Conservation (phyloP, 2,797 vertebrate genomes). For the Sternarchorhynchus goeldii region DNA sequence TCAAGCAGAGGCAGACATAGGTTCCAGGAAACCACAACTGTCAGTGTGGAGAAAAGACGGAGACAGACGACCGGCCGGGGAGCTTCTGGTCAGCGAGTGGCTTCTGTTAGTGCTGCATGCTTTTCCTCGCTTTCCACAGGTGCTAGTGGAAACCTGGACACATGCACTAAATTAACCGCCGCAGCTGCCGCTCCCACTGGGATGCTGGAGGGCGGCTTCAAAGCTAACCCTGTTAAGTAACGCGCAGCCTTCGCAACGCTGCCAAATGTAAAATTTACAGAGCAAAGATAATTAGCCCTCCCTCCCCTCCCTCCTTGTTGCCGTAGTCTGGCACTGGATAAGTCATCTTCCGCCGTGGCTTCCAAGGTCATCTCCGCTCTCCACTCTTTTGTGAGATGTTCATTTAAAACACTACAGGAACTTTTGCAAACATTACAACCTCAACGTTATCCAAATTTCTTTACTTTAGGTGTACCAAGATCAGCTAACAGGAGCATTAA, state of each 20-base stretch:
- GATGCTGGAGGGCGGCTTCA: constrained; percentile 42
- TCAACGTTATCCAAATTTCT: too few relatives aligned
- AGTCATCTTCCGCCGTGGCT: constrained; percentile 19
- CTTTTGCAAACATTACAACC: neutral
- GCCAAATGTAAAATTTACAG: constrained; percentile 51
- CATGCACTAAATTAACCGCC: constrained; percentile 10
- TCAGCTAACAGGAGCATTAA: neutral
- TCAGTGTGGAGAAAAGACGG: constrained; percentile 27
- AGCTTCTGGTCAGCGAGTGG: constrained; percentile 19
- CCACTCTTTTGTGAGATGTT: constrained; percentile 2
- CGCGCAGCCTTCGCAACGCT: constrained; percentile 27
- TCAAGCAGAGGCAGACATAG: constrained; percentile 8
- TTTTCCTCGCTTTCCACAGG: constrained; percentile 17
- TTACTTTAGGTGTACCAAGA: too few relatives aligned
- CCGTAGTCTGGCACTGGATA: constrained; percentile 31
- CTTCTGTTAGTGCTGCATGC: constrained; percentile 39
- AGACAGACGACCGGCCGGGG: constrained; percentile 17
- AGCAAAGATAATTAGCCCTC: constrained; percentile 45
- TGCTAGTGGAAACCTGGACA: constrained; percentile 39
- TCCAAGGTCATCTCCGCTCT: constrained; percentile 22
- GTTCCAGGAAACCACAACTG: constrained; percentile 36
- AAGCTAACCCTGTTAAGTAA: constrained; percentile 39
- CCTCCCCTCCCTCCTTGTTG: neutral
- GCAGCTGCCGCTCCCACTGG: constrained; percentile 11
- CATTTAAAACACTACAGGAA: neutral